These are phyloP conservation scores for Lasioglossum malachurum DNA, from an alignment of 2,888 invertebrate genomes.

Conservation along the genomic window DNA sequence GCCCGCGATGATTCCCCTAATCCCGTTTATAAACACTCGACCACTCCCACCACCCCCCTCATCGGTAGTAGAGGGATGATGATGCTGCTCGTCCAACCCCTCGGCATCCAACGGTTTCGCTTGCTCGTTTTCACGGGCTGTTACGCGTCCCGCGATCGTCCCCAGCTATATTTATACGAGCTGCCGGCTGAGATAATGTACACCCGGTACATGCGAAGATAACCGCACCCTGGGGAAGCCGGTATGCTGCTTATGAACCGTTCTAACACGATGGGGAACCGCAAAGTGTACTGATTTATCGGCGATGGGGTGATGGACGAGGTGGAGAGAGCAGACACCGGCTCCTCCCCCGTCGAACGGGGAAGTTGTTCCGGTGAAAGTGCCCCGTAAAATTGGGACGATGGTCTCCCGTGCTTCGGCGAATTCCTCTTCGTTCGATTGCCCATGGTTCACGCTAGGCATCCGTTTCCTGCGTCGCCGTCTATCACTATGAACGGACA, in stretches of 20 bases:
- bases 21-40: slow-evolving; percentile 80
- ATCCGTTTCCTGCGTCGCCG: neutral
- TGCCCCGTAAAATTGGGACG: slow-evolving; percentile 1
- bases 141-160: slow-evolving; percentile 44
- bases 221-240: slow-evolving; percentile 82
- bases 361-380: neutral
- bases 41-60: slow-evolving; percentile 77
- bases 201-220: slow-evolving; percentile 82
- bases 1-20: slow-evolving; percentile 77
- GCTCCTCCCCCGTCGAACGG: neutral
- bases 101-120: slow-evolving; percentile 37
- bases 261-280: slow-evolving; percentile 83
- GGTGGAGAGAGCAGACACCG: slow-evolving; percentile 41
- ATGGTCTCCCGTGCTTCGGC: neutral
- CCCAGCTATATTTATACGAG: slow-evolving; percentile 76
- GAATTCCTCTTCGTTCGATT: neutral
- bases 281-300: slow-evolving; percentile 83
- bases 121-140: slow-evolving; percentile 59
- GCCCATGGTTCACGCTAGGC: neutral
- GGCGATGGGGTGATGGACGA: slow-evolving; percentile 81
- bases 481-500: neutral
- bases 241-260: slow-evolving; percentile 78
- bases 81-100: slow-evolving; percentile 51
- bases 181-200: slow-evolving; percentile 78
- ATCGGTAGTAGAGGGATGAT: slow-evolving; percentile 49